Base-by-base conservation (phyloP, 2,888 invertebrate genomes). In the Abrostola tripartita region DNA sequence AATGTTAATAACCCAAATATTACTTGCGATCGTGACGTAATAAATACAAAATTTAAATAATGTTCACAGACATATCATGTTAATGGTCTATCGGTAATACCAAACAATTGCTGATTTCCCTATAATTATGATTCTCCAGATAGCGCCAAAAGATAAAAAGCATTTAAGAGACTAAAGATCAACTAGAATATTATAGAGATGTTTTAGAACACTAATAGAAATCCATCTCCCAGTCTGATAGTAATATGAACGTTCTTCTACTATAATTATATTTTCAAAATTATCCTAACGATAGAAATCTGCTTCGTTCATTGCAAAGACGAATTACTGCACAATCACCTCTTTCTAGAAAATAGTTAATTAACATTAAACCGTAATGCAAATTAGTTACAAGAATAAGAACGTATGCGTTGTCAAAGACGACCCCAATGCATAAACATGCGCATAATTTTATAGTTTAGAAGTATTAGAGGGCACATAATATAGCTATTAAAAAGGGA, bases 381-480 rank as follows among this genome's bases (percentile, higher is more conserved):
- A 50, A 71, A 68, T 54, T 9, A 53, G 49, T 69, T 61, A 62
- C 67, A 11, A 65, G 60, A 76, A 71, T 67, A 51, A 37, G 51
- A 54, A 49, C 63, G 58, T 50, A 38, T 56, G 61, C 44, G 61
- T 69, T 70, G 75, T 79, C 69, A 74, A 74, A 81, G 71, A 78
- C 81, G 67, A 71, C 73, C 82, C 85, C 64, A 81, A 85, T 89
- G 76, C 78, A 82, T 85, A 81, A 76, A 79, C 59, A 70, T 83
- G 73, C 75, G 82, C 78, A 79, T 85, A 83, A 82, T 81, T 77
- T 79, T 79, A 79, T 84, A 79, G 86, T 88, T 88, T 85, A 85
- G 78, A 68, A 67, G 79, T 82, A 84, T 88, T 86, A 88, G 66
- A 76, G 7, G 57, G 61, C 61, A 60, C 56, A 70, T 85, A 83